Conservation (phyloP, 35 echinoderm and acorn worm species). For the Nesometra sesokonis region DNA sequence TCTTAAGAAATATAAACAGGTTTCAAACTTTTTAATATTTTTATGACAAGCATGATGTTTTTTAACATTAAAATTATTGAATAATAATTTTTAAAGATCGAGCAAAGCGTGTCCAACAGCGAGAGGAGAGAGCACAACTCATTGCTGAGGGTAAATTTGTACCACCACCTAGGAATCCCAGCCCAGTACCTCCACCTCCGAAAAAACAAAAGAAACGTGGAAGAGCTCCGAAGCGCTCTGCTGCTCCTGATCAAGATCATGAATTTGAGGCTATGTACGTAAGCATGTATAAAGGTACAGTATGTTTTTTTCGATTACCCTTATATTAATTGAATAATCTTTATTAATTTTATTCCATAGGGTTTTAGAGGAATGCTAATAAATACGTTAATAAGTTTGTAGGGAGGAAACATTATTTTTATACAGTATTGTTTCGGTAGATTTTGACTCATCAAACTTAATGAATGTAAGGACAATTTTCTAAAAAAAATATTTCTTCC, state of each 20-base stretch:
- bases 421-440: no score
- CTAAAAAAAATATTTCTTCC: no score
- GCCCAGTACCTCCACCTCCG: neutral
- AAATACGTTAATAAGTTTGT: no score
- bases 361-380: neutral
- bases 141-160: conserved; percentile 12
- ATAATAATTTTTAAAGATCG: neutral
- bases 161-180: neutral
- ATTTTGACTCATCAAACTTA: no score
- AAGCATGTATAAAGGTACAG: neutral
- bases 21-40: no score
- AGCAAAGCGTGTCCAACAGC: neutral
- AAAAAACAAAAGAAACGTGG: neutral
- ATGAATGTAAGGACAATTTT: no score
- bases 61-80: no score
- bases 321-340: neutral
- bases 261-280: conserved; percentile 8
- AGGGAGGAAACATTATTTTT: no score
- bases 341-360: neutral
- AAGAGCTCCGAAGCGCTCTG: neutral
- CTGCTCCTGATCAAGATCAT: neutral
- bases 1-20: no score
- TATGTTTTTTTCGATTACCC: no score
- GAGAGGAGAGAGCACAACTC: conserved; percentile 3
- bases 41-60: no score